These are phyloP conservation scores for Tetragnatha versicolor DNA, from an alignment of 1,140 invertebrate genomes.

Conservation along the genomic window DNA sequence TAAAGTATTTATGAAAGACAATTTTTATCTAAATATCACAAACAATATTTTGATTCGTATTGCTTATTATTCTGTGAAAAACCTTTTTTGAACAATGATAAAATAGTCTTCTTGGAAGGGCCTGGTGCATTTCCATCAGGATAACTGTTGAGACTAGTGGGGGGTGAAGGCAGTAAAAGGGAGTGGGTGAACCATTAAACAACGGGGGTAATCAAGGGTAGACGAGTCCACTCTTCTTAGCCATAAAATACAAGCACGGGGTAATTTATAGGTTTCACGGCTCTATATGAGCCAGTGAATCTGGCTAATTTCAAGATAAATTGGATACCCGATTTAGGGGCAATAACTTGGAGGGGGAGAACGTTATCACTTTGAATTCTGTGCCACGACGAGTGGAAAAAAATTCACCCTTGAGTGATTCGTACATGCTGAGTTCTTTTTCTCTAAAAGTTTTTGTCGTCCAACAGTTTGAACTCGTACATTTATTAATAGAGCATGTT, in stretches of 20 bases:
- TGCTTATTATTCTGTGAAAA: no score
- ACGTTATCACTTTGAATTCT: conserved; percentile 1
- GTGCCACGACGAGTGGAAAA: not conserved
- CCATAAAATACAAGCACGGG: conserved; percentile 31
- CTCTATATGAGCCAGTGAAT: conserved; percentile 39
- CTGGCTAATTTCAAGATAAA: conserved; percentile 47
- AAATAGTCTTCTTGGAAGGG: not conserved
- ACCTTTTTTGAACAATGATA: not conserved
- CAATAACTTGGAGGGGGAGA: not conserved
- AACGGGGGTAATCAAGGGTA: conserved; percentile 47
- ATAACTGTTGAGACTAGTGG: conserved; percentile 11
- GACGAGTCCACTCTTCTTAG: conserved; percentile 44
- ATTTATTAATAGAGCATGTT: no score
- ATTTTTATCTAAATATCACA: no score
- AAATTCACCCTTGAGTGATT: not conserved
- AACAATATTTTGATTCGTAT: no score
- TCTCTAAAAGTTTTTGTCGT: no score
- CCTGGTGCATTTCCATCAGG: not conserved
- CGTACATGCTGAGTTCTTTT: no score
- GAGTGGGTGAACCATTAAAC: conserved; percentile 34
- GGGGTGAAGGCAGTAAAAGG: conserved; percentile 33
- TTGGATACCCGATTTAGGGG: conserved; percentile 34
- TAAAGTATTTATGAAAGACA: no score
- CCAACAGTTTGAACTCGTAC: no score
- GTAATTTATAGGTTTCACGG: conserved; percentile 36